Percentiles rank a stretch among this genome's conserved stretches.
Evolutionary conservation across 1,140 invertebrate genomes (phyloP).

Genomic region (Bicyclus anynana): DNA sequence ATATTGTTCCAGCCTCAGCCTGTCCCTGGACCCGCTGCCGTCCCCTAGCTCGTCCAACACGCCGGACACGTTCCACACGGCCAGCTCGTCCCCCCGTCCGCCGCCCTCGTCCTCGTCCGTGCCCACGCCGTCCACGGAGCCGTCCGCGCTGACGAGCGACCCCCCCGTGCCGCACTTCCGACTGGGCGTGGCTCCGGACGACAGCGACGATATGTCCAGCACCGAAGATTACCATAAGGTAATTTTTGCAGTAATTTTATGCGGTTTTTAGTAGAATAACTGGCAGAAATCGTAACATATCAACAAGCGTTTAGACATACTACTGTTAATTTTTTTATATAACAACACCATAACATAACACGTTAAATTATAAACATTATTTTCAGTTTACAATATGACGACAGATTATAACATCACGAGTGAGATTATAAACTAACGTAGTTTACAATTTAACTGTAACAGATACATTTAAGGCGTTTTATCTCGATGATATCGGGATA

Average conservation of each 20-base stretch:
- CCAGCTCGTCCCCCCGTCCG: constrained; percentile 70
- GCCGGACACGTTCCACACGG: constrained; percentile 86
- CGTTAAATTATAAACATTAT: no score
- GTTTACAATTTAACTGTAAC: no score
- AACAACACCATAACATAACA: no score
- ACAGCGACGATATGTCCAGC: constrained; percentile 73
- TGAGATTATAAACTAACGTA: no score
- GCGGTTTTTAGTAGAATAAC: no score
- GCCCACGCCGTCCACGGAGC: constrained; percentile 45
- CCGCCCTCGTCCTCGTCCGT: constrained; percentile 41
- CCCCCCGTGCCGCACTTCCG: constrained; percentile 41
- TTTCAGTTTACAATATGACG: no score
- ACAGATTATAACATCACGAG: no score
- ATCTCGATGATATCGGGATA: no score
- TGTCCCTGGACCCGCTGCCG: constrained; percentile 53
- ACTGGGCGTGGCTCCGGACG: constrained; percentile 48
- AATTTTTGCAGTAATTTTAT: neutral
- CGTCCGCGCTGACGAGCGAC: constrained; percentile 44
- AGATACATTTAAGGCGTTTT: no score
- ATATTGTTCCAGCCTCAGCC: constrained; percentile 38
- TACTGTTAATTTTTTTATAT: no score
- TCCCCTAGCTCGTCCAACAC: constrained; percentile 70
- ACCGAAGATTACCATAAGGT: constrained; percentile 73
- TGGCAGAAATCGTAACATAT: no score
- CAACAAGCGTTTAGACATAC: no score